These are phyloP conservation scores for Trichoplusia ni DNA, from an alignment of 1,140 invertebrate genomes.

Conservation along the genomic window DNA sequence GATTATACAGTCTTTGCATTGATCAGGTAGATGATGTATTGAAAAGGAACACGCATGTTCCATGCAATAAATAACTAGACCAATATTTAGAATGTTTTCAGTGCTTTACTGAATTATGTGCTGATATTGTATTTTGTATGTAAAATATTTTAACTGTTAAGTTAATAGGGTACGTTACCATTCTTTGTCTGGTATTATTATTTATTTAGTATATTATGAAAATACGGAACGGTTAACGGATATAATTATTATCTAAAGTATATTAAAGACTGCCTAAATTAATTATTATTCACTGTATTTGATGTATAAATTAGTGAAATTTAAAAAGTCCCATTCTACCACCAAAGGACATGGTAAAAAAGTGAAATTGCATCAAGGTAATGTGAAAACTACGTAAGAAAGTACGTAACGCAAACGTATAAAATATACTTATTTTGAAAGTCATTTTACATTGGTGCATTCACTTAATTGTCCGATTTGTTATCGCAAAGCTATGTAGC, in stretches of 20 bases:
- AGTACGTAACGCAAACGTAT: too few species aligned
- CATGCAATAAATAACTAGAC: slow-evolving; percentile 78
- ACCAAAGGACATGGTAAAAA: slow-evolving; percentile 5
- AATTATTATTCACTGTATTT: slow-evolving; percentile 74
- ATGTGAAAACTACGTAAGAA: background rate
- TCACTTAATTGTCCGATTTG: slow-evolving; percentile 15
- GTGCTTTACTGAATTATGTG: slow-evolving; percentile 73
- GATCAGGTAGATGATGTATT: slow-evolving; percentile 52
- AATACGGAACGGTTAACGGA: slow-evolving; percentile 60
- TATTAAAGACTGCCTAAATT: slow-evolving; percentile 81
- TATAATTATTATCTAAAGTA: slow-evolving; percentile 70
- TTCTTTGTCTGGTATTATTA: slow-evolving; percentile 72
- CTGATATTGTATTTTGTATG: slow-evolving; percentile 74
- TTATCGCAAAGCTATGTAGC: slow-evolving; percentile 29
- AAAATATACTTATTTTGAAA: slow-evolving; percentile 7
- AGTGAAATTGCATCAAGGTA: slow-evolving; percentile 5
- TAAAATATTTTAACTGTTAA: slow-evolving; percentile 61
- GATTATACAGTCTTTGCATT: slow-evolving; percentile 40
- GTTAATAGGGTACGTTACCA: slow-evolving; percentile 75
- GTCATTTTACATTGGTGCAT: slow-evolving; percentile 20
- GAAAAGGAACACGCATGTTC: slow-evolving; percentile 49
- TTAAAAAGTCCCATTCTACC: slow-evolving; percentile 36
- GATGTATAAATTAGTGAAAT: slow-evolving; percentile 66
- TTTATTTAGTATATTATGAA: slow-evolving; percentile 67
- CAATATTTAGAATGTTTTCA: slow-evolving; percentile 80